Evolutionary conservation across 1,140 invertebrate genomes (phyloP).

Genomic region (Diuraphis noxia): DNA sequence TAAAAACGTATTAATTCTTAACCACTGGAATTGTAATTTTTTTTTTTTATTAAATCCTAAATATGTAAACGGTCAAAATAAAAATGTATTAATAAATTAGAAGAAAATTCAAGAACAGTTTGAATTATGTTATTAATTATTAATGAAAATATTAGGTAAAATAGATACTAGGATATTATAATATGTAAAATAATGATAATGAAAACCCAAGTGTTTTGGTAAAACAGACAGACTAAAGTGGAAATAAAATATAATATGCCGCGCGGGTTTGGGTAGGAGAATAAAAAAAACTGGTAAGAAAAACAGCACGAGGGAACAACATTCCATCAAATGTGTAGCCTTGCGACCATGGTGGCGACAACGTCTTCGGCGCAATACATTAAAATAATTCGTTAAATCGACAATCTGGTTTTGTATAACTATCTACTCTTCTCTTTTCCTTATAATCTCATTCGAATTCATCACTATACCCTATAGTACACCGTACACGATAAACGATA

Average conservation of each 20-base stretch:
- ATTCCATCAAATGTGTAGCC: conserved; percentile 40
- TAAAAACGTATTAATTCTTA: neutral
- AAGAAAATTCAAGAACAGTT: neutral
- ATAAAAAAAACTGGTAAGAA: conserved; percentile 40
- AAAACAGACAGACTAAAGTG: neutral
- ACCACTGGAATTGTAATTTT: neutral
- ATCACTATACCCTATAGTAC: neutral
- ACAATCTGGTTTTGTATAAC: conserved; percentile 17
- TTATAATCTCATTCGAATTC: neutral
- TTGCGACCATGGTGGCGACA: conserved; percentile 31
- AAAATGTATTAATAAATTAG: neutral
- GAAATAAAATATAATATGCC: neutral
- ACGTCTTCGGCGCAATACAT: conserved; percentile 21
- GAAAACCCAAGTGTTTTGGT: neutral
- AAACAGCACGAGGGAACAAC: conserved; percentile 35
- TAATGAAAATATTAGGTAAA: neutral
- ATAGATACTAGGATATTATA: neutral
- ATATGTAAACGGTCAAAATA: neutral
- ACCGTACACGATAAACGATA: neutral
- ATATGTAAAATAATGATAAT: neutral
- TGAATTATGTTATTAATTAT: neutral
- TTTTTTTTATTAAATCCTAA: neutral
- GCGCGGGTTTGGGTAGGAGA: neutral
- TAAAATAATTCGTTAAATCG: conserved; percentile 39
- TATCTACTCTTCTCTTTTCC: neutral